Conservation (phyloP, 2,888 invertebrate genomes). For the Fabriciana adippe region DNA sequence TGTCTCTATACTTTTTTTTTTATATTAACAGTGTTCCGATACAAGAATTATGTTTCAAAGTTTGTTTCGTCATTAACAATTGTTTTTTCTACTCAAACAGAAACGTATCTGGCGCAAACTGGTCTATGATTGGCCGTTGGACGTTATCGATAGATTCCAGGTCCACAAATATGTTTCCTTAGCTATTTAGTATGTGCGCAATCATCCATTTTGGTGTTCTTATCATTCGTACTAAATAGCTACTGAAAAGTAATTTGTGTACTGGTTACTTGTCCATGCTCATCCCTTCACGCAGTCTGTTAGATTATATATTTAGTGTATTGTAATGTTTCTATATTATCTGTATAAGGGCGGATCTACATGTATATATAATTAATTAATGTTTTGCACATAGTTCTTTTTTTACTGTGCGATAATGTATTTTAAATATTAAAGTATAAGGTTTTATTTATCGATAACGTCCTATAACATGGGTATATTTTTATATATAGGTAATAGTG, state of each 20-base stretch:
- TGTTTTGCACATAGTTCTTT: background rate
- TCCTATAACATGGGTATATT: conserved; percentile 12
- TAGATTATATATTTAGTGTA: conserved; percentile 25
- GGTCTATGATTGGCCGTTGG: conserved; percentile 55
- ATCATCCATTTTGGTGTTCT: conserved; percentile 48
- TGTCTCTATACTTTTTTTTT: conserved; percentile 21
- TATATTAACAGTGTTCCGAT: background rate
- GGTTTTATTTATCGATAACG: conserved; percentile 32
- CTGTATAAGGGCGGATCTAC: conserved; percentile 37
- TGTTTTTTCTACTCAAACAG: conserved; percentile 48
- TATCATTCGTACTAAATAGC: conserved; percentile 56
- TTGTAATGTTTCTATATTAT: conserved; percentile 17
- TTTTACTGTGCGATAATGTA: background rate
- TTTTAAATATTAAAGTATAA: background rate
- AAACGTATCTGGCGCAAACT: conserved; percentile 52
- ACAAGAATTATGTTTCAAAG: background rate
- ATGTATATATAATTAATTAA: conserved; percentile 13
- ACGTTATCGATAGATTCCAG: conserved; percentile 52
- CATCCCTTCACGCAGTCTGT: conserved; percentile 29
- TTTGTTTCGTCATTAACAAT: conserved; percentile 37
- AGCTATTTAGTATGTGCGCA: conserved; percentile 58
- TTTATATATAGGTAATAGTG: conserved; percentile 7
- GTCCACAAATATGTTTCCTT: conserved; percentile 55
- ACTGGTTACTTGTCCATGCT: conserved; percentile 41
- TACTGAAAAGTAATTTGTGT: conserved; percentile 55